phyloP scores from a whole-genome alignment of 2,113 vertebrate genomes.

The Callaeas wilsoni region DNA sequence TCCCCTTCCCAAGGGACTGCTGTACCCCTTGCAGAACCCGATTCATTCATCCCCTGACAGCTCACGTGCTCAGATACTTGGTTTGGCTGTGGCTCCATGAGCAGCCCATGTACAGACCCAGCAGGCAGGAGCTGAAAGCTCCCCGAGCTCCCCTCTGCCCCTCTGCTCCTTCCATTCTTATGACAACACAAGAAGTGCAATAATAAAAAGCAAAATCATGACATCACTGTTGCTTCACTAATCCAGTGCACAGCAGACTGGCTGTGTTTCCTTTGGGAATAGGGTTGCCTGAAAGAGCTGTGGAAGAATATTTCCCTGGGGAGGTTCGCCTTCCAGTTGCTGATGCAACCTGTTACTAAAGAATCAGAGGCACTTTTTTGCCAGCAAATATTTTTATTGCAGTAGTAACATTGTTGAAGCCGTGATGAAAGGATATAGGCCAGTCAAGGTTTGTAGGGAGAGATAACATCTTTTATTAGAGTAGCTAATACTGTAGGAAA shows the following conservation, averaged over 20 bases:
- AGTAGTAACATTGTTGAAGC: neutral
- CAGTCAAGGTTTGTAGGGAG: constrained; percentile 35
- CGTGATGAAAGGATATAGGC: constrained; percentile 6
- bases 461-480: constrained; percentile 60
- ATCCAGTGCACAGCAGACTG: neutral
- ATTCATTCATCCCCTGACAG: neutral
- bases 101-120: neutral
- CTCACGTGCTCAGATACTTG: neutral
- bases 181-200: neutral
- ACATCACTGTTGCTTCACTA: neutral
- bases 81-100: neutral
- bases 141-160: neutral
- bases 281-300: neutral
- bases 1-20: neutral
- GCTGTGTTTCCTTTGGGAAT: neutral
- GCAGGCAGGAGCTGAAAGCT: neutral
- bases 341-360: neutral
- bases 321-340: neutral
- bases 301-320: neutral
- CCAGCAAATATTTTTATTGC: constrained; percentile 12
- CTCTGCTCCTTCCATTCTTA: neutral
- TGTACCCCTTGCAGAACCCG: neutral
- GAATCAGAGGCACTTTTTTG: neutral
- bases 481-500: constrained; percentile 32
- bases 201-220: neutral